Evolutionary conservation across 1,140 invertebrate genomes (phyloP), one percentile per base, ranked within the genome.

Genomic region (Daktulosphaira vitifoliae): DNA sequence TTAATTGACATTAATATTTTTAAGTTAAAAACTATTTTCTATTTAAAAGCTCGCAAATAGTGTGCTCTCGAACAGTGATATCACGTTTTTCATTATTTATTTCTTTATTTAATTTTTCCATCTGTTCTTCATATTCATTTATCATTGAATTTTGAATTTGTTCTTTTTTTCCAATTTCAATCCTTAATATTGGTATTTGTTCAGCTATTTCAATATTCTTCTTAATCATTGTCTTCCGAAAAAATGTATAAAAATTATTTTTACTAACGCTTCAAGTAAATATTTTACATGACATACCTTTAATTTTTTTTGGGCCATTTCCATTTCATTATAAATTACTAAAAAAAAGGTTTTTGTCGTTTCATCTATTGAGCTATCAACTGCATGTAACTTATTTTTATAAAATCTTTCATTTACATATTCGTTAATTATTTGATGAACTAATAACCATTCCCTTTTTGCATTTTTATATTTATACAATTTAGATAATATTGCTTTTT

Each of bases 51-150:
- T 59, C 54, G 3, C 1, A 1, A 7, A 59, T 46, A 20, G 54
- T 44, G 2, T 5, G 5, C 18, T 59, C 16, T 46, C 54, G 42
- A 13, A 11, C 42, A 16, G 44, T 1, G 23, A 44, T 29, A 18
- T 59, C 54, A 20, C 39, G 39, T 59, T 59, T 59, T 59, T 59
- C 54, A 15, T 44, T 29, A 11, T 59, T 59, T 1, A 59, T 59
- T 46, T 59, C 25, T 26, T 26, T 46, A 44, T 15, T 13, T 2
- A 26, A 29, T 59, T 26, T 59, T 11, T 44, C n/a, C 5, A 16
- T 44, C 26, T 59, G 9, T 29, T 59, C 54, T 26, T 59, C 39
- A 26, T 46, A 29, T 11, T 46, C 7, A 0, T 5, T 2, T 0
- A 46, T 1, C 18, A 59, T 25, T 20, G 9, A 2, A 26, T 29